A percentile compares a stretch with the other conserved stretches of the same genome.
These are phyloP conservation scores for Poecile atricapillus DNA, from an alignment of 2,113 vertebrate genomes.

Conservation along the genomic window DNA sequence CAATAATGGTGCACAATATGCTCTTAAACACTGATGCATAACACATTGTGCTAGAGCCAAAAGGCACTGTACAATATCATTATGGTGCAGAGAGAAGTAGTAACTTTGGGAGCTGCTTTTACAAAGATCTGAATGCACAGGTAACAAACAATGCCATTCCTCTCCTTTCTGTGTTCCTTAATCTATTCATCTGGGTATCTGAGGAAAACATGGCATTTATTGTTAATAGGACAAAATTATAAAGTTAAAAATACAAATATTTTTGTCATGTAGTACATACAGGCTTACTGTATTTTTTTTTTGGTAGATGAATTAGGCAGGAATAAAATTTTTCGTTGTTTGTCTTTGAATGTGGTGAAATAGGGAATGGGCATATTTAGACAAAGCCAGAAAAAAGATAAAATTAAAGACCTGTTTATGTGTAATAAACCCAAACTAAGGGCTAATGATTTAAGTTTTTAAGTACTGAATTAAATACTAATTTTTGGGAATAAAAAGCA, in stretches of 20 bases:
- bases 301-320: not conserved
- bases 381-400: not conserved
- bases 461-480: not conserved
- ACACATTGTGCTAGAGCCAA: conserved; percentile 80
- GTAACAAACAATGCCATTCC: not conserved
- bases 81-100: conserved; percentile 71
- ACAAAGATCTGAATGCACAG: not conserved
- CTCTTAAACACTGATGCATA: conserved; percentile 82
- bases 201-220: not conserved
- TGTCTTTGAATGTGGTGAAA: not conserved
- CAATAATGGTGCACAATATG: conserved; percentile 80
- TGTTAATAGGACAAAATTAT: not conserved
- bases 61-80: conserved; percentile 80
- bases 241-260: not conserved
- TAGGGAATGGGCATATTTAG: not conserved
- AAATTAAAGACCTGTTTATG: not conserved
- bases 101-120: conserved; percentile 70
- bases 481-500: not conserved
- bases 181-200: not conserved
- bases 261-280: not conserved
- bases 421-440: not conserved
- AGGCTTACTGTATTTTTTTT: not conserved
- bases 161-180: not conserved
- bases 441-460: not conserved
- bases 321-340: not conserved